These are phyloP conservation scores for Tichodroma muraria DNA, from an alignment of 2,113 vertebrate species.

Conservation along the genomic window DNA sequence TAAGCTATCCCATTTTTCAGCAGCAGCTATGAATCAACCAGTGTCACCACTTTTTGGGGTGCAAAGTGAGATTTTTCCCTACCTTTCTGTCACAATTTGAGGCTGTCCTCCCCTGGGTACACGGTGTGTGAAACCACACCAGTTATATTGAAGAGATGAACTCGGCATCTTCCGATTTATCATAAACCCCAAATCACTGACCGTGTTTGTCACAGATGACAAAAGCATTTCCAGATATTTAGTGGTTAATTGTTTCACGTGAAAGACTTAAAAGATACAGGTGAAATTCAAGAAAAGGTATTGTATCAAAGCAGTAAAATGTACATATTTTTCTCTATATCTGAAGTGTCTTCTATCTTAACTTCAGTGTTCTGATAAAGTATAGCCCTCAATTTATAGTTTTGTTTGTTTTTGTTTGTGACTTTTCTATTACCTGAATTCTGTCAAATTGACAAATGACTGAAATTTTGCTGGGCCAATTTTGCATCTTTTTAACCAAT, in stretches of 20 bases:
- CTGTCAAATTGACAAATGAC: background rate
- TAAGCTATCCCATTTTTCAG: background rate
- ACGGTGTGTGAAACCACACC: background rate
- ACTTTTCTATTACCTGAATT: background rate
- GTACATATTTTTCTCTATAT: background rate
- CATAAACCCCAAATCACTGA: background rate
- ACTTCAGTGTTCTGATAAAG: background rate
- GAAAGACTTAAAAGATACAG: background rate
- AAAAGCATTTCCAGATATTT: background rate
- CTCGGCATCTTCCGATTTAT: background rate
- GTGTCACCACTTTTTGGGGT: background rate
- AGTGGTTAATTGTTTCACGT: background rate
- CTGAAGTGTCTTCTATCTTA: background rate
- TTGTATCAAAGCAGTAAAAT: background rate
- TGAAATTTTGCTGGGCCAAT: background rate
- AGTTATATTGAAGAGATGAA: background rate
- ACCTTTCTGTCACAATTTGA: background rate
- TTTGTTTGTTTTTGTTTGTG: background rate
- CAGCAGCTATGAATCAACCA: background rate
- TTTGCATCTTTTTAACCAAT: background rate
- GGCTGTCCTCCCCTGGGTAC: background rate
- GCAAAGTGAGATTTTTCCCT: background rate
- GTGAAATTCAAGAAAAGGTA: background rate
- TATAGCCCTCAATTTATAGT: background rate
- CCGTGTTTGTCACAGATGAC: fast-evolving